phyloP scores from a whole-genome alignment of 2,797 vertebrate species.

The Betta splendens region DNA sequence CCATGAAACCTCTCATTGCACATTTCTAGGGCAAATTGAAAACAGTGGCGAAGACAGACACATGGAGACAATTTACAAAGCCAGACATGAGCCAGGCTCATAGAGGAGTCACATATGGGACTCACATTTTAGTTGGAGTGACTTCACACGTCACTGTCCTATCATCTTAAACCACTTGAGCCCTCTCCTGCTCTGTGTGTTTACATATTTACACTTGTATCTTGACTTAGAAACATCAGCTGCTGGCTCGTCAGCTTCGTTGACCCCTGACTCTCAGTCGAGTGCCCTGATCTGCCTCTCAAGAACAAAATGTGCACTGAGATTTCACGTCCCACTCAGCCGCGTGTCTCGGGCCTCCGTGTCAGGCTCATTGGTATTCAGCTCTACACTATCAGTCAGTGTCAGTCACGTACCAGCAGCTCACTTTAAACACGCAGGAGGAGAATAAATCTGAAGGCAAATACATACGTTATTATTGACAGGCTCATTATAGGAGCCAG shows the following conservation, averaged over 20 bases:
- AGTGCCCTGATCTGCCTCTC: background rate
- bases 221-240: background rate
- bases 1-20: conserved; percentile 19
- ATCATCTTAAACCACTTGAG: conserved; percentile 4
- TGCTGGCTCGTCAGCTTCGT: background rate
- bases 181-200: conserved; percentile 7
- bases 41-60: conserved; percentile 28
- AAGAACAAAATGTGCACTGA: background rate
- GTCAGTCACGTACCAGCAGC: conserved; percentile 4
- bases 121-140: background rate
- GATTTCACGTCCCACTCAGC: background rate
- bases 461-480: conserved; percentile 31
- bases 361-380: conserved; percentile 11
- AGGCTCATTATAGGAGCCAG: background rate
- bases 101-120: fast-evolving
- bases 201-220: background rate
- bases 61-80: conserved; percentile 33
- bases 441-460: conserved; percentile 26
- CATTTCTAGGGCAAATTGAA: conserved; percentile 26
- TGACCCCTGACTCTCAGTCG: background rate
- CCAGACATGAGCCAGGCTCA: conserved; percentile 6
- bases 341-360: conserved; percentile 1
- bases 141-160: background rate
- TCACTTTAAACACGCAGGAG: background rate
- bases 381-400: conserved; percentile 16